phyloP scores from a whole-genome alignment of 1,140 invertebrate species.

The Tetragonula clypearis region DNA sequence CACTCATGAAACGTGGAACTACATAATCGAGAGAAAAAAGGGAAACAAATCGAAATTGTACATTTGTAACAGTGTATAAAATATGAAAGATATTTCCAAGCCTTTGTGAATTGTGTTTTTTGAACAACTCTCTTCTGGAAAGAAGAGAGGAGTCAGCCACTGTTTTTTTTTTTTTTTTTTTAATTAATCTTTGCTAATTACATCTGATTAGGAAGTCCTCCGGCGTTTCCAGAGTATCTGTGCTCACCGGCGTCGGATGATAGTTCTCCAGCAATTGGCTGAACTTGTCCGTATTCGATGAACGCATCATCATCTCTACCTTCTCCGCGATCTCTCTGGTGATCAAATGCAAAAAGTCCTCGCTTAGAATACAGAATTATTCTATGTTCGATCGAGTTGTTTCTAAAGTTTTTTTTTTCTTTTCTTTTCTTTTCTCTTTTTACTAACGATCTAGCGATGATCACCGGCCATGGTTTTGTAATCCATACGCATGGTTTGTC shows the following conservation, averaged over 20 bases:
- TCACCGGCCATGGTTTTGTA: slow-evolving; percentile 88
- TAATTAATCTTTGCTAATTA: slow-evolving; percentile 55
- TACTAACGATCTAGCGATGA: slow-evolving; percentile 81
- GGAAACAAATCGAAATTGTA: neutral
- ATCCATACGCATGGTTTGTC: slow-evolving; percentile 88
- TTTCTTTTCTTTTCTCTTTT: neutral
- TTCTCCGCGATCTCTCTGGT: slow-evolving; percentile 83
- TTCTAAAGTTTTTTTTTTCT: neutral
- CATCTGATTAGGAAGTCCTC: slow-evolving; percentile 62
- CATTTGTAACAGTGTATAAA: neutral
- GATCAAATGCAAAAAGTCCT: slow-evolving; percentile 52
- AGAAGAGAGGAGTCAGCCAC: no score
- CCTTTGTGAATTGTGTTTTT: neutral
- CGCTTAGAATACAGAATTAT: neutral
- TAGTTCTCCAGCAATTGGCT: slow-evolving; percentile 81
- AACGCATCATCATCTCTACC: slow-evolving; percentile 81
- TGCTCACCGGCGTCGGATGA: slow-evolving; percentile 39
- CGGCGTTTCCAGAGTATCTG: slow-evolving; percentile 48
- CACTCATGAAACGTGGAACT: slow-evolving; percentile 85
- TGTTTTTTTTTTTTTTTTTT: neutral
- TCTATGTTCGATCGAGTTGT: neutral
- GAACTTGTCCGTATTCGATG: slow-evolving; percentile 71
- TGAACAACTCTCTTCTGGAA: neutral
- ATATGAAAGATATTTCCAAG: neutral
- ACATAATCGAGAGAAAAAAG: neutral